A percentile compares a stretch with the other conserved stretches of the same genome.
phyloP scores from a whole-genome alignment of 2,797 vertebrate species.

The Lutra lutra region DNA sequence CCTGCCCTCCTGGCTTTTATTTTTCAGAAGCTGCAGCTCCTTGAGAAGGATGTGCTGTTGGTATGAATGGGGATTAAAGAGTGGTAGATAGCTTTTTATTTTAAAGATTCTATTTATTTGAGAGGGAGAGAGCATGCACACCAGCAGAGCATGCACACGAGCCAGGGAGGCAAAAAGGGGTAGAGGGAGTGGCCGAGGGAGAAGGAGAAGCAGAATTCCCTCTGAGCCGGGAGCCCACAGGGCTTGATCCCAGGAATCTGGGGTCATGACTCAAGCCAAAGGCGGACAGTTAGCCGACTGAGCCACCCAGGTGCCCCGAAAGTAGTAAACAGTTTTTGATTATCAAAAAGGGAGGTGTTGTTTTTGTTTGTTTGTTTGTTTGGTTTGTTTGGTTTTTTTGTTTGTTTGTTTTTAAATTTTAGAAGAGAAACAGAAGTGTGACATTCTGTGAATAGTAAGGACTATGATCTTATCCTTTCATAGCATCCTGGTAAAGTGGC shows the following conservation, averaged over 20 bases:
- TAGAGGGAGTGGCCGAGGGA: not conserved
- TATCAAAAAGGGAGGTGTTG: not conserved
- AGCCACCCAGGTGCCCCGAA: fast-evolving
- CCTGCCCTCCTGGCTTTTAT: not conserved
- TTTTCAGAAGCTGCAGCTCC: not conserved
- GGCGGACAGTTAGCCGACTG: not conserved
- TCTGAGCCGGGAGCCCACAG: not conserved
- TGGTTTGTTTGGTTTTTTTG: no score
- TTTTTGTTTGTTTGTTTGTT: no score
- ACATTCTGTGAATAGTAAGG: not conserved
- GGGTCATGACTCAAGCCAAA: not conserved
- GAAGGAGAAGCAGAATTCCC: not conserved
- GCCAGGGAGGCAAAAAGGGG: not conserved
- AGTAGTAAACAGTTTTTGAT: not conserved
- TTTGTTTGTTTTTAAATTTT: not conserved
- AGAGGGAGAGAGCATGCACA: not conserved
- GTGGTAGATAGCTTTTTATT: not conserved
- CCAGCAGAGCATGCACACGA: not conserved
- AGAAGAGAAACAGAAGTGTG: not conserved
- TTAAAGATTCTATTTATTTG: not conserved
- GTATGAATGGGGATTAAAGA: not conserved
- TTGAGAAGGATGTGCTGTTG: not conserved
- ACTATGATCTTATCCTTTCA: not conserved
- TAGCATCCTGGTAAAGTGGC: not conserved
- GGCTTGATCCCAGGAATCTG: not conserved